Percentiles rank a stretch among this genome's conserved stretches.
Conservation (phyloP, 1,140 invertebrate genomes). For the Ericerus pela region DNA sequence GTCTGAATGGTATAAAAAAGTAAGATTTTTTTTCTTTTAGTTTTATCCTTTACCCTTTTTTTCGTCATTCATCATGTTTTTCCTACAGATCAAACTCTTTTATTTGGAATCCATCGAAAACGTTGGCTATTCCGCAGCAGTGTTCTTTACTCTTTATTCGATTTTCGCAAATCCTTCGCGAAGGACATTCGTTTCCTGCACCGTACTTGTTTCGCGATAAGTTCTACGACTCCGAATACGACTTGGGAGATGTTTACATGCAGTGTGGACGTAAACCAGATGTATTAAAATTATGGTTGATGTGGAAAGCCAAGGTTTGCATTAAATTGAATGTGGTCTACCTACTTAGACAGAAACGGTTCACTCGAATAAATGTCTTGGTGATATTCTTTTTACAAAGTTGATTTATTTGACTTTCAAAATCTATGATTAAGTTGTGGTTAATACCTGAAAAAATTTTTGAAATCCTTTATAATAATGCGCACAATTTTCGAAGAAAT, state of each 20-base stretch:
- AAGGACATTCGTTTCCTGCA: background rate
- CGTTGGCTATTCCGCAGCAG: constrained; percentile 1
- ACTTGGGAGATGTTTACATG: background rate
- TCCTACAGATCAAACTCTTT: background rate
- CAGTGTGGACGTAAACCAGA: constrained; percentile 4
- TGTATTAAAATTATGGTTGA: background rate
- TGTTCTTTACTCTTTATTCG: background rate
- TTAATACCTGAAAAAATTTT: no score
- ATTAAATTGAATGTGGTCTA: no score
- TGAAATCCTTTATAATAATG: no score
- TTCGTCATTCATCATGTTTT: background rate
- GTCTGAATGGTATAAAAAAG: constrained; percentile 82
- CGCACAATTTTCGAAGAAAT: no score
- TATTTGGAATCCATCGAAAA: constrained; percentile 1
- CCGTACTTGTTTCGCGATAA: background rate
- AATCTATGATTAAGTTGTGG: no score
- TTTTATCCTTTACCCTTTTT: background rate
- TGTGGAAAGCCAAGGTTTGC: constrained; percentile 2
- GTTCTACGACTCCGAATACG: background rate
- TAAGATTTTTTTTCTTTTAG: constrained; percentile 35
- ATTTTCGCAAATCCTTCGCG: background rate
- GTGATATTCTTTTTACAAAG: no score
- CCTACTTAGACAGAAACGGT: no score
- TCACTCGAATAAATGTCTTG: no score
- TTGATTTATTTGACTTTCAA: no score